These are phyloP conservation scores for Synergus laeviventris DNA, from an alignment of 2,888 invertebrate species.

Conservation along the genomic window DNA sequence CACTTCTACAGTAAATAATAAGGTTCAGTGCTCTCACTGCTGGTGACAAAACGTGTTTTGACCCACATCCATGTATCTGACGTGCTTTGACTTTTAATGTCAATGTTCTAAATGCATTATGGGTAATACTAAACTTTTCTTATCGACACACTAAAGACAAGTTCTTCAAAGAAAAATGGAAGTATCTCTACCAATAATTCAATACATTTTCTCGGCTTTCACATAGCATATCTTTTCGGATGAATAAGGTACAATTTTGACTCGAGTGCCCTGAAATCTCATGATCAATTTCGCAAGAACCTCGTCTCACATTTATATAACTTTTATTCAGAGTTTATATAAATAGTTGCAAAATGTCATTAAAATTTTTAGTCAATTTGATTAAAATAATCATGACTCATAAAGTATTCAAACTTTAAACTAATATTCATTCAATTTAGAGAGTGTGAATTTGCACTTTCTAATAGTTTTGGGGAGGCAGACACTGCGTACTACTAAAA, in stretches of 20 bases:
- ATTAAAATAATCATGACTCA: background rate
- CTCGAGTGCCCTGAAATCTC: background rate
- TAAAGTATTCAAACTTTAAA: background rate
- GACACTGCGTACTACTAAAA: background rate
- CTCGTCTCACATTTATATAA: background rate
- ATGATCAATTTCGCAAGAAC: background rate
- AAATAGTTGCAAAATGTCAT: background rate
- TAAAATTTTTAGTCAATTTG: background rate
- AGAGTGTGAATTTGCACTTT: background rate
- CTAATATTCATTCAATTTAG: background rate
- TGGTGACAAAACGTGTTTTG: constrained; percentile 36
- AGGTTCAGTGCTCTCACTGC: constrained; percentile 39
- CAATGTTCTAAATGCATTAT: constrained; percentile 17
- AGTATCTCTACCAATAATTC: background rate
- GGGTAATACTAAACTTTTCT: constrained; percentile 1
- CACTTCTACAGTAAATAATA: constrained; percentile 38
- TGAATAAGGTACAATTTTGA: background rate
- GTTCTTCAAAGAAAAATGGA: background rate
- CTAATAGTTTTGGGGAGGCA: background rate
- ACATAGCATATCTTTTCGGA: background rate
- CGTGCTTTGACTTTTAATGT: constrained; percentile 32
- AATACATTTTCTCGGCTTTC: background rate
- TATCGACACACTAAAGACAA: background rate
- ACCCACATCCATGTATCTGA: constrained; percentile 36
- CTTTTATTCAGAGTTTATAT: background rate